phyloP scores from a whole-genome alignment of 1,140 invertebrate genomes.

The Calosoma granatense region DNA sequence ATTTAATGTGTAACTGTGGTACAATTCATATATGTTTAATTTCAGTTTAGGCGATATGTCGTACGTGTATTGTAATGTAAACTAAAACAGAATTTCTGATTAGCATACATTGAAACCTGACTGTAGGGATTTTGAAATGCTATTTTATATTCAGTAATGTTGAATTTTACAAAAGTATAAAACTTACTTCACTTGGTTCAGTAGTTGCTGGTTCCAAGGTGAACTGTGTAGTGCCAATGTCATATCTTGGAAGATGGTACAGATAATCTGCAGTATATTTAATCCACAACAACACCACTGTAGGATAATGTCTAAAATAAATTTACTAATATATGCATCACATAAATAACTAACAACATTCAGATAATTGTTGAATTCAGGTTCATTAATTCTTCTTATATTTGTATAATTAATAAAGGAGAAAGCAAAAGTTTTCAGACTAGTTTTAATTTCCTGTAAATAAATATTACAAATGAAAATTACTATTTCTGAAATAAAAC shows the following conservation, averaged over 20 bases:
- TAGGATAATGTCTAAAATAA: background rate
- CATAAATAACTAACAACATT: no score
- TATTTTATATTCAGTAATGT: background rate
- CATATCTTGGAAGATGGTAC: background rate
- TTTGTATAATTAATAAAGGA: background rate
- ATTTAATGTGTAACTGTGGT: background rate
- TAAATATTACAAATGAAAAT: background rate
- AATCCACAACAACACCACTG: background rate
- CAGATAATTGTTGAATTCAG: background rate
- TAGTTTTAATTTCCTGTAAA: background rate
- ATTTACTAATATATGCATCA: no score
- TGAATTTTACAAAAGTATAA: background rate
- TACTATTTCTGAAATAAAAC: background rate
- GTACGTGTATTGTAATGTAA: background rate
- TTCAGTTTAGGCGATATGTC: background rate
- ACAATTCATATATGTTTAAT: background rate
- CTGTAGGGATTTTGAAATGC: background rate
- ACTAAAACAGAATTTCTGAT: background rate
- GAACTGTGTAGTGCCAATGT: background rate
- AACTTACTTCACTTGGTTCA: background rate
- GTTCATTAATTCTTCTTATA: background rate
- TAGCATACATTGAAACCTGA: background rate
- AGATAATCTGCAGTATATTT: background rate
- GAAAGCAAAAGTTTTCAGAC: background rate
- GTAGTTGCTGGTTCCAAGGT: background rate